Evolutionary conservation across 2,113 vertebrate species (phyloP), one percentile per base, ranked within the genome.

Genomic region (Miniopterus natalensis): DNA sequence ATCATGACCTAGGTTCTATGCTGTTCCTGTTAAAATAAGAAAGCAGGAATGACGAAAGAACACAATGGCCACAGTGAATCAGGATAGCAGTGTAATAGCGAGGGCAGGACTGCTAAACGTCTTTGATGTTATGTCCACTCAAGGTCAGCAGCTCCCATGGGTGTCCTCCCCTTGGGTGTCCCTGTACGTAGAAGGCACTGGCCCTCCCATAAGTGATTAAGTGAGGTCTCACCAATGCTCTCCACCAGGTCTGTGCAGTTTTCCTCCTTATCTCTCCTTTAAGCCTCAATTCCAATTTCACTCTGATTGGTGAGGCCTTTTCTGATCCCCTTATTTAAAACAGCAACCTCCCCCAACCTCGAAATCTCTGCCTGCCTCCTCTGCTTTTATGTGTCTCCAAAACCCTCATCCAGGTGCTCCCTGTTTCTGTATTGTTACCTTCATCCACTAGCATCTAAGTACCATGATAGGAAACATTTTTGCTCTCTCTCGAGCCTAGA

Each of bases 261-360:
- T 66, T 5, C 40, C 77, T 10, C 13, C 13, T 77, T 10, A 9
- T 53, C 36, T 87, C 45, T 83, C 53, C 45, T 70, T 63, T 29
- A 75, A 66, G n/a, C 63, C 61, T 95, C 89, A 92, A 90, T 45
- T 84, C 49, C 94, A 90, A 92, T 40, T 84, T 65, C 47, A 75
- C 23, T 88, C 51, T 29, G 8, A 88, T 55, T 20, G 23, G 31
- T 57, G 11, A 96, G 45, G 12, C 2, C n/a, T 94, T 68, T 73
- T 81, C 68, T 66, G 71, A 90, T 68, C 27, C 78, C 12, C 6
- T 77, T 88, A 51, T 29, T 94, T 95, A 81, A 77, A 88, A 73
- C 1, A 66, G 71, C 53, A 88, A 53, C 15, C 7, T 4, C 47
- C 42, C 18, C 57, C 6, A 36, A 36, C 36, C 10, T 31, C 81